Evolutionary conservation across 2,797 vertebrate species (phyloP).

Genomic region (Argentina silus): DNA sequence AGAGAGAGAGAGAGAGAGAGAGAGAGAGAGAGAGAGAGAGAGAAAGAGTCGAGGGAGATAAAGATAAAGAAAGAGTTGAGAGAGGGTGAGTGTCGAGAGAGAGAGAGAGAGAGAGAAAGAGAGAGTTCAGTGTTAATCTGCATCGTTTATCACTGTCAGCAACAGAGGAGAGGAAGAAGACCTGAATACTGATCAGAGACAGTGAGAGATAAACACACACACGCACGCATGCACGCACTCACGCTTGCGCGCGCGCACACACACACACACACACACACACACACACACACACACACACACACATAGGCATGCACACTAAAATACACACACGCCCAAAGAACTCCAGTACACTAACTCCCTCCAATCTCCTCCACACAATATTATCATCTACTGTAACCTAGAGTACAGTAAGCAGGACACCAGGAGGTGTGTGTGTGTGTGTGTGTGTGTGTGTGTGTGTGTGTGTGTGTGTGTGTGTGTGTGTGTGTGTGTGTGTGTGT

Average conservation of each 20-base stretch:
- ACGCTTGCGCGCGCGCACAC: neutral
- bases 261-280: constrained; percentile 1
- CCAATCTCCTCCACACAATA: neutral
- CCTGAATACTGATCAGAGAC: constrained; percentile 62
- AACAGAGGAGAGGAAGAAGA: constrained; percentile 48
- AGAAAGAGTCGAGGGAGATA: constrained; percentile 28
- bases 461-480: constrained; percentile 29
- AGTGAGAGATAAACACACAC: constrained; percentile 14
- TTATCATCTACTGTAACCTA: constrained; percentile 1
- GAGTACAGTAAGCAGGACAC: constrained; percentile 9
- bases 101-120: constrained; percentile 12
- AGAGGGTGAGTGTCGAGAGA: constrained; percentile 5
- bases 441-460: constrained; percentile 21
- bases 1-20: constrained; percentile 17
- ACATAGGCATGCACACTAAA: too few species aligned
- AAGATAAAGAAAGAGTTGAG: constrained; percentile 30
- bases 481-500: constrained; percentile 29
- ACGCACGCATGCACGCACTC: constrained; percentile 24
- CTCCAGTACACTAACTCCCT: neutral
- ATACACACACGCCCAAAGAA: neutral
- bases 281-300: neutral
- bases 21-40: constrained; percentile 31
- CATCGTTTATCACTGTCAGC: constrained; percentile 59
- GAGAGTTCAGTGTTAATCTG: constrained; percentile 52
- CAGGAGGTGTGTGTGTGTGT: too few species aligned